phyloP scores from a whole-genome alignment of 92 coral and sea anemone genomes.

The Pocillopora grandis region DNA sequence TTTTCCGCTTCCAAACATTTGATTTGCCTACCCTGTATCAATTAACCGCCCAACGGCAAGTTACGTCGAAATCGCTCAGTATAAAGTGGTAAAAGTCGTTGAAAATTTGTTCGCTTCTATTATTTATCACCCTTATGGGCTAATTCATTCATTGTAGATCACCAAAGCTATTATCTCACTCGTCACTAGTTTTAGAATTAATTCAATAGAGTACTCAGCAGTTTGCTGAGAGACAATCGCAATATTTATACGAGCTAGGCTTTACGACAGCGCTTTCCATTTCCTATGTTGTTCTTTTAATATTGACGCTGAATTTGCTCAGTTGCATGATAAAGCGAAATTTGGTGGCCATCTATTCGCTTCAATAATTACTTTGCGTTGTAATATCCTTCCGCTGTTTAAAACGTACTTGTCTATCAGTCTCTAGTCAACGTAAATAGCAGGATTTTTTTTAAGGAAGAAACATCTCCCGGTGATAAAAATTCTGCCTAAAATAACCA shows the following conservation, averaged over 20 bases:
- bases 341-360: not conserved
- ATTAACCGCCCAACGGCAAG: not conserved
- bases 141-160: not conserved
- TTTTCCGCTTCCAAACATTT: constrained; percentile 14
- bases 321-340: constrained; percentile 2
- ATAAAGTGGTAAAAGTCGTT: not conserved
- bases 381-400: constrained; percentile 16
- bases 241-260: constrained; percentile 5
- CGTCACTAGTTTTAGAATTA: not conserved
- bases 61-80: not conserved
- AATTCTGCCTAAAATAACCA: not conserved
- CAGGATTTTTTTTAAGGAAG: constrained; percentile 1
- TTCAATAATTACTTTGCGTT: not conserved
- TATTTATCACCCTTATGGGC: no score
- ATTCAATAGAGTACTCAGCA: constrained; percentile 4
- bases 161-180: not conserved
- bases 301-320: constrained; percentile 1
- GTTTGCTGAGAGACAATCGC: not conserved
- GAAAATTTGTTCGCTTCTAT: not conserved
- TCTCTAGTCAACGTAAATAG: not conserved
- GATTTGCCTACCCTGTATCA: not conserved
- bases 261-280: not conserved
- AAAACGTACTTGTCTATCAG: not conserved
- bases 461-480: not conserved
- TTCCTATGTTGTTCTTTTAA: constrained; percentile 1